Evolutionary conservation across 2,797 vertebrate species (phyloP).

Genomic region (Tokudaia muenninki): DNA sequence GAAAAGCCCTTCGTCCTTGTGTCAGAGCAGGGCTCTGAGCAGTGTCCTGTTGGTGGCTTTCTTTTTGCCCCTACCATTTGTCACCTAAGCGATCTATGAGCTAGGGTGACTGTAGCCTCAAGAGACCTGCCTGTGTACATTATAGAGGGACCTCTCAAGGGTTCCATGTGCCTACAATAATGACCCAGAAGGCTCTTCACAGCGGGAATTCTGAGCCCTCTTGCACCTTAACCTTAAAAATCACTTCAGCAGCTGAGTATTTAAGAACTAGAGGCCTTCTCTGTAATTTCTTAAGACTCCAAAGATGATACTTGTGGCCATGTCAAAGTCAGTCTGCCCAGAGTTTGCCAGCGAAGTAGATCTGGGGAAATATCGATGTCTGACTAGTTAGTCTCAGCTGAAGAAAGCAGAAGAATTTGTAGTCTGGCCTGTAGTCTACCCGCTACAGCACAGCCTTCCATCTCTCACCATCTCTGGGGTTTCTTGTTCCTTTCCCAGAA

Average conservation of each 20-base stretch:
- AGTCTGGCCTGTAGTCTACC: rapidly evolving
- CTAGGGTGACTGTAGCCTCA: neutral
- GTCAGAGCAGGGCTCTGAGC: neutral
- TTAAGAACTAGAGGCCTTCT: neutral
- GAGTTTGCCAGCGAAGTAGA: neutral
- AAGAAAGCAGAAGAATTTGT: neutral
- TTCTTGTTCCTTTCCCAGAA: neutral
- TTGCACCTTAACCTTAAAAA: neutral
- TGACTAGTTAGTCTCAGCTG: neutral
- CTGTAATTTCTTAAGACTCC: neutral
- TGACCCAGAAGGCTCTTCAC: neutral
- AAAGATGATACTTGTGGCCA: neutral
- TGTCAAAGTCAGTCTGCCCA: neutral
- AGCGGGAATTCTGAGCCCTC: neutral
- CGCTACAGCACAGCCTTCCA: neutral
- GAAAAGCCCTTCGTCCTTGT: neutral
- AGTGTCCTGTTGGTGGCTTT: neutral
- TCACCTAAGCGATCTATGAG: neutral
- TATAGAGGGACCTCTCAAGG: neutral
- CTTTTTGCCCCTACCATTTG: neutral
- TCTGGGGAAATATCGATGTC: neutral
- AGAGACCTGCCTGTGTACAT: neutral
- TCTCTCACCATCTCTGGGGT: neutral
- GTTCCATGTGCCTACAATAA: neutral
- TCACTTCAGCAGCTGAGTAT: neutral